Evolutionary conservation across 2,113 vertebrate species (phyloP), one percentile per base, ranked within the genome.

Genomic region (Hylia prasina): DNA sequence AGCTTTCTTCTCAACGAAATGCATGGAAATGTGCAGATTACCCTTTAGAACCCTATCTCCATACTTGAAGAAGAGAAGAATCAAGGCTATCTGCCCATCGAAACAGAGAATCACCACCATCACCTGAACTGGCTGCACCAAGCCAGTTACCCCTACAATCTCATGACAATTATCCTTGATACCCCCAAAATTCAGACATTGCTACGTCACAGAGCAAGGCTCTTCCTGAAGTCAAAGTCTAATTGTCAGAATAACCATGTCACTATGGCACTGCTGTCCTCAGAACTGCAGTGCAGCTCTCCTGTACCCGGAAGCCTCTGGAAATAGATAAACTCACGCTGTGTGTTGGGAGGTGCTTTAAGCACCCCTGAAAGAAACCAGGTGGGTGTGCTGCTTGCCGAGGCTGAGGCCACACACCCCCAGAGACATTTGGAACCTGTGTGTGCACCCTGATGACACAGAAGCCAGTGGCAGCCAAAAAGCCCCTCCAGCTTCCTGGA

Each of bases 351-450:
- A 75, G 37, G 19, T 13, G 30, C 39, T 79, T 54, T 22, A 57
- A 39, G 47, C 30, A 51, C 10, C 47, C 40, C 65, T n/a, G 45
- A 48, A 61, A 70, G 76, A 50, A 79, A 23, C 4, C 51, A 16
- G 56, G 31, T 6, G 63, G 58, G 14, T 8, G 27, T 10, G 60
- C 65, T 33, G 80, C 28, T 44, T 12, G 54, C 33, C 1, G 11
- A 53, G 44, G 57, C 39, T 2, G 1, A 1, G 30, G 72, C 39
- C 54, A 45, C 60, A 7, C 2, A 35, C 0, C 6, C 39, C 11
- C 1, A 1, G 47, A 20, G 53, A 23, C 0, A 3, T 30, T 21
- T 2, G 0, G 31, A 48, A 42, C 37, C n/a, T 9, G 18, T 1
- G 4, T 1, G 40, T 1, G 37, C 23, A n/a, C 19, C 61, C 61